Base-by-base conservation (phyloP, 2,888 invertebrate genomes). In the Lasioglossum vierecki region DNA sequence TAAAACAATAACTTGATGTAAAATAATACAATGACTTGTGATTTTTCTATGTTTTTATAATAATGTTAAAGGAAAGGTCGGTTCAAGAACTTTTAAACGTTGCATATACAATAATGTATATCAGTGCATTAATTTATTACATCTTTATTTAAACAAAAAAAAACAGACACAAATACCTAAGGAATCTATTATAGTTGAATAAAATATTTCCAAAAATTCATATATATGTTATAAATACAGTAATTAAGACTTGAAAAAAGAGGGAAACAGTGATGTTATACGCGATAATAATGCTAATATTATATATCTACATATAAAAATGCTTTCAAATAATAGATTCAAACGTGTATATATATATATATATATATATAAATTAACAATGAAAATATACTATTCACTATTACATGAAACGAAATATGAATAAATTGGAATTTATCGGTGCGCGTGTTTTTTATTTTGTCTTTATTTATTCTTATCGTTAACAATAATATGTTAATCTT, bases 41-140 rank as follows among this genome's bases (percentile, higher is more conserved):
- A n/a, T 44, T 44, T 44, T 11, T 44, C 41, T 44, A 44, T 11
- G 11, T 44, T 44, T 41, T 44, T 44, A 44, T 44, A 44, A 44
- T 11, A 11, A 44, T 68, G 35, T 39, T 39, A 39, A 41, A n/a
- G 68, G 22, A 41, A 41, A 22, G 4, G 68, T 68, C 8, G 22
- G 11, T n/a, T 41, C n/a, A 39, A 41, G 39, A 68, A 68, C 5
- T 41, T 39, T 22, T 11, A 70, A 70, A 70, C 41, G n/a, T 15
- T 68, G 11, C 4, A 13, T 70, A 4, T 1, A 2, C 1, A n/a
- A 41, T 44, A 44, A 44, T 44, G 41, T 70, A 22, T 70, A 41
- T 41, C 41, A n/a, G 70, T 70, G 70, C 70, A 70, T 70, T 22
- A 41, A 70, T 41, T 70, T 41, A 70, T 70, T 70, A 41, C 70